Evolutionary conservation across 37 sponge, comb jelly and placozoan species (phyloP).

Genomic region (Eunapius fragilis): DNA sequence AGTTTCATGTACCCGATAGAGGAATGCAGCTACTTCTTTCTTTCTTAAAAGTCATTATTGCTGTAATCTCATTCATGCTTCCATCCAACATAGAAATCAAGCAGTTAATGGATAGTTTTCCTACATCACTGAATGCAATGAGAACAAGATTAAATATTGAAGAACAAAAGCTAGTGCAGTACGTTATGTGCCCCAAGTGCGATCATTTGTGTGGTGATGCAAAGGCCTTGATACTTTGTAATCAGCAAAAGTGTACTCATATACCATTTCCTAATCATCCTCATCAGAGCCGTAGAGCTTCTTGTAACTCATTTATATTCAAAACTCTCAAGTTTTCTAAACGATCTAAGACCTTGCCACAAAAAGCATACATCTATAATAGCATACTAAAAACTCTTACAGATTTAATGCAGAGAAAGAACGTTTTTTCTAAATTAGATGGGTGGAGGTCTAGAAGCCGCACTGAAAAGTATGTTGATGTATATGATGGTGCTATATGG

Average conservation of each 20-base stretch:
- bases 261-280: slow-evolving; percentile 49
- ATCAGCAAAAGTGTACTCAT: slow-evolving; percentile 31
- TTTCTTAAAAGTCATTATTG: background rate
- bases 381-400: slow-evolving; percentile 15
- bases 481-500: slow-evolving; percentile 49
- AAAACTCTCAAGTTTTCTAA: slow-evolving; percentile 12
- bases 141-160: background rate
- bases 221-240: background rate
- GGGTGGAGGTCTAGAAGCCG: slow-evolving; percentile 21
- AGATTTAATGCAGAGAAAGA: slow-evolving; percentile 11
- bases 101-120: background rate
- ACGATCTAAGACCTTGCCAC: slow-evolving; percentile 4
- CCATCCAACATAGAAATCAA: background rate
- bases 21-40: background rate
- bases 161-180: background rate
- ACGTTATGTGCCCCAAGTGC: background rate
- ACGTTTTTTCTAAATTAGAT: background rate
- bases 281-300: slow-evolving; percentile 1
- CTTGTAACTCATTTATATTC: slow-evolving; percentile 18
- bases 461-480: background rate
- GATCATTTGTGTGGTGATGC: background rate
- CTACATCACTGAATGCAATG: background rate
- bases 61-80: background rate
- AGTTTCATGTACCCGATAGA: background rate
- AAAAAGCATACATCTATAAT: slow-evolving; percentile 20